Evolutionary conservation across 2,113 vertebrate genomes (phyloP), one percentile per base, ranked within the genome.

Genomic region (Caloenas nicobarica): DNA sequence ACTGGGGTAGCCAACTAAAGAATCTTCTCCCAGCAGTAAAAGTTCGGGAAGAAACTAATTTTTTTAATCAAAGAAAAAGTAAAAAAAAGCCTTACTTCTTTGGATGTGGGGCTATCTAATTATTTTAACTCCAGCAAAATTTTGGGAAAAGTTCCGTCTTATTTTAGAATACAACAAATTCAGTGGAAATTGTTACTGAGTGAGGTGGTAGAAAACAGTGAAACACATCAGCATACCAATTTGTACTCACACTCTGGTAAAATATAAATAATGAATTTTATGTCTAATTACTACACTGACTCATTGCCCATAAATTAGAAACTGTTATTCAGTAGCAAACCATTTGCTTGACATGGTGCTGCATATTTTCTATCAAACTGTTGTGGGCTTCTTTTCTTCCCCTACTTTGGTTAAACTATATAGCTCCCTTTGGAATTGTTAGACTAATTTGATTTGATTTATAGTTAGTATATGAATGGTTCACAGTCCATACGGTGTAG

Each of bases 361-460:
- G 9, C 1, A 2, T 82, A 76, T 76, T 91, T 92, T 93, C 91
- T 69, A 34, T 36, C 56, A 89, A 95, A 89, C 5, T 34, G 28
- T 70, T 77, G 26, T 42, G n/a, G 36, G 18, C 16, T 84, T 92
- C 53, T 92, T 86, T 93, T 92, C 46, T 81, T 70, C 33, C 23
- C 36, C 23, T 74, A 26, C 46, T 95, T 87, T 87, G 25, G 62
- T 58, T 91, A 96, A 94, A 76, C 21, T 80, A 23, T 65, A 89
- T 36, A 85, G 26, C 22, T 91, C 93, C 74, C 81, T 93, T 92
- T 73, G 58, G 91, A 96, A 96, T 80, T 85, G 44, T 91, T 89
- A 76, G 73, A 94, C 88, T 93, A 89, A 91, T 89, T 94, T 87
- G 44, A 58, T 94, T 93, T 91, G 11, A 16, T 95, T 96, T 96